Evolutionary conservation across 2,113 vertebrate species (phyloP).

Genomic region (Trachemys scripta): DNA sequence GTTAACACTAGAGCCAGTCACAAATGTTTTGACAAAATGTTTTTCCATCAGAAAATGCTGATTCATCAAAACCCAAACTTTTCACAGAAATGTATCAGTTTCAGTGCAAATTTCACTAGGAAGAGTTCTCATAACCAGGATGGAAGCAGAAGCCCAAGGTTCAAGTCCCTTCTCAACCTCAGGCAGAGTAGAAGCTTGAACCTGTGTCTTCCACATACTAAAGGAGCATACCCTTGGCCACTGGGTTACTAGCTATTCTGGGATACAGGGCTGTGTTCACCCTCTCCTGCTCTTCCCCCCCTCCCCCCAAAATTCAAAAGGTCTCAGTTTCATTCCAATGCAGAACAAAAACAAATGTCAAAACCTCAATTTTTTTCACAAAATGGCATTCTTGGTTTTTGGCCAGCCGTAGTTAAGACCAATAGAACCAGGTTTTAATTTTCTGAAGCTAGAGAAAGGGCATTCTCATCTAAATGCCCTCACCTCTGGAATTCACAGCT

Average conservation of each 20-base stretch:
- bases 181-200: background rate
- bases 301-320: background rate
- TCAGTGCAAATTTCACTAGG: background rate
- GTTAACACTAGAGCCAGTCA: background rate
- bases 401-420: background rate
- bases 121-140: background rate
- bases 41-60: background rate
- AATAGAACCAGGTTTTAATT: conserved; percentile 44
- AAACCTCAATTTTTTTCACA: background rate
- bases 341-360: background rate
- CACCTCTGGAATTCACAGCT: conserved; percentile 63
- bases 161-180: background rate
- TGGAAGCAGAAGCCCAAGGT: background rate
- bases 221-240: background rate
- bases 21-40: background rate
- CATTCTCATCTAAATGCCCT: conserved; percentile 56
- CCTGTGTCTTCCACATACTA: background rate
- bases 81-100: background rate
- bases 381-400: background rate
- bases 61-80: background rate
- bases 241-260: background rate
- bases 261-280: background rate
- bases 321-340: background rate
- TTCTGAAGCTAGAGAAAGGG: conserved; percentile 69
- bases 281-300: background rate